These are phyloP conservation scores for Ichneumon xanthorius DNA, from an alignment of 2,888 invertebrate species.

Conservation along the genomic window DNA sequence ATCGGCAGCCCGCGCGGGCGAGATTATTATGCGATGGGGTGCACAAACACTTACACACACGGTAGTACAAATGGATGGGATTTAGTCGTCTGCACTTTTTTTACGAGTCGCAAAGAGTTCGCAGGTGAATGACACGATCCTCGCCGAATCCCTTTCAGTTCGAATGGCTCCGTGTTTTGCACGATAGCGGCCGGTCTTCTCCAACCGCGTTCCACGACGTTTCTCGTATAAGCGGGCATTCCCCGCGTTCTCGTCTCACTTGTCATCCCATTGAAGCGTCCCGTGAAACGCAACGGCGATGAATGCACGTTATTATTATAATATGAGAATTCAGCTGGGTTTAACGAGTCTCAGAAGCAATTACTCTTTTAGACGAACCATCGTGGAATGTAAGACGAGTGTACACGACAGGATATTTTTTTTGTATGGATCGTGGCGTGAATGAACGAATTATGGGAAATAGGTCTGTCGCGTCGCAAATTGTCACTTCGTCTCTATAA, in stretches of 20 bases:
- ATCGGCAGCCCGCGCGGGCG: slow-evolving; percentile 17
- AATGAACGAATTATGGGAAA: background rate
- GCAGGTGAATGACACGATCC: slow-evolving; percentile 45
- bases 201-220: slow-evolving; percentile 5
- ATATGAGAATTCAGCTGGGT: background rate
- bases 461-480: background rate
- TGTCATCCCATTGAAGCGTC: slow-evolving; percentile 9
- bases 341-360: slow-evolving; percentile 6
- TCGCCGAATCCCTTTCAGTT: slow-evolving; percentile 2
- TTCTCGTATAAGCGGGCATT: background rate
- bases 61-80: slow-evolving; percentile 55
- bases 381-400: background rate
- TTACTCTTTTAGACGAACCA: background rate
- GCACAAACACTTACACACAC: slow-evolving; percentile 20
- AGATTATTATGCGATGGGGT: slow-evolving; percentile 39
- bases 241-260: slow-evolving; percentile 1
- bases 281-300: background rate
- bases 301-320: background rate
- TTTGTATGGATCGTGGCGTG: background rate
- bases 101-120: slow-evolving; percentile 74
- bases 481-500: background rate
- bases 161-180: background rate
- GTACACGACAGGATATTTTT: background rate
- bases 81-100: slow-evolving; percentile 73
- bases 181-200: background rate